Evolutionary conservation across 2,797 vertebrate genomes (phyloP).

Genomic region (Meriones psammophilus): DNA sequence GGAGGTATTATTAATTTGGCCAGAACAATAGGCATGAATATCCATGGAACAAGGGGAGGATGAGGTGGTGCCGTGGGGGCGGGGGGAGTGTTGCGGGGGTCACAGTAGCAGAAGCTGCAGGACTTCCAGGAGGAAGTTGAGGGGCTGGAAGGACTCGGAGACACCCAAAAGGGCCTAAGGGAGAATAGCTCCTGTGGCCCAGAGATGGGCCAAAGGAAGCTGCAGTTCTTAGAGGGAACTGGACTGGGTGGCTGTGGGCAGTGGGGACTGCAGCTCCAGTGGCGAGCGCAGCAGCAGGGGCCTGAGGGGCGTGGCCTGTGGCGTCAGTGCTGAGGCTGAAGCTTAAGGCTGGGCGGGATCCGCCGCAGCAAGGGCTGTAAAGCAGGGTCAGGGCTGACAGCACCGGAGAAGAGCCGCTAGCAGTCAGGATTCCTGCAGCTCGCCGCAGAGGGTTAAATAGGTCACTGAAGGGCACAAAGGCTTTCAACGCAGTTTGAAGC

Average conservation of each 20-base stretch:
- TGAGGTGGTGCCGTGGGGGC: neutral
- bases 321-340: neutral
- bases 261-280: too few species aligned
- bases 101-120: neutral
- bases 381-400: neutral
- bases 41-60: neutral
- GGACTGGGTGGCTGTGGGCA: too few species aligned
- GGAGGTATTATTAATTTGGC: neutral
- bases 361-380: neutral
- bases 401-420: neutral
- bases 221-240: neutral
- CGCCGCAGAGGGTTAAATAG: neutral
- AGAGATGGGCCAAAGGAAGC: neutral
- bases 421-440: neutral
- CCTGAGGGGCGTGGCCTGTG: neutral
- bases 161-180: neutral
- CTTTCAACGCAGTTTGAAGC: neutral
- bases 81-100: neutral
- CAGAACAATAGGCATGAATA: neutral
- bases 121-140: neutral
- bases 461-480: neutral
- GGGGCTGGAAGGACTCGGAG: neutral
- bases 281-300: too few species aligned
- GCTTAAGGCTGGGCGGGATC: neutral
- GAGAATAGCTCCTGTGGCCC: neutral